phyloP scores from a whole-genome alignment of 2,113 vertebrate genomes.

The Zosterops lateralis region DNA sequence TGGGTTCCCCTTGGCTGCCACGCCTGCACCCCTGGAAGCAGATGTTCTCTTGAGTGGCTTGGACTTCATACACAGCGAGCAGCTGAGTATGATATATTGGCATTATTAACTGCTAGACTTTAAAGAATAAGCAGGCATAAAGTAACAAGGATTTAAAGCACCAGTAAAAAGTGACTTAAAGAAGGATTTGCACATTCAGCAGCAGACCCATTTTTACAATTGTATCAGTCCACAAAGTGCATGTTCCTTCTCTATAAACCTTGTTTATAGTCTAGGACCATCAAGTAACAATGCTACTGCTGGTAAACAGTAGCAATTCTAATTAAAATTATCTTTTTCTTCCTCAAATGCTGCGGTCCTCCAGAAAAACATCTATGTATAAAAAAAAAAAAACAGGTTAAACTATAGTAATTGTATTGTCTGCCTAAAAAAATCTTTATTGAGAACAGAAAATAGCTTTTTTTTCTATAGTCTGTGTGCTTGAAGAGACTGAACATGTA shows the following conservation, averaged over 20 bases:
- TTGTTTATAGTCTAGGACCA: neutral
- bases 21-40: rapidly evolving
- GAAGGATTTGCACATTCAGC: neutral
- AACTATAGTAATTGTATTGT: neutral
- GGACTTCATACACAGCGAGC: neutral
- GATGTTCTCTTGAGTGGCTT: neutral
- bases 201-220: neutral
- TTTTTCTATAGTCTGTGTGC: rapidly evolving
- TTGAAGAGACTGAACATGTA: neutral
- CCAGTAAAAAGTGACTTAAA: neutral
- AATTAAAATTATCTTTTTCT: neutral
- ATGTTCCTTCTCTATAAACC: neutral
- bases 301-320: neutral
- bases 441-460: neutral
- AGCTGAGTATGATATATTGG: neutral
- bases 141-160: neutral
- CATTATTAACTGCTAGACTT: neutral
- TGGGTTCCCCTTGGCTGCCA: neutral
- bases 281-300: neutral
- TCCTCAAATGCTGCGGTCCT: neutral
- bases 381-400: neutral
- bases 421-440: neutral
- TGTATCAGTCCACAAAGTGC: neutral
- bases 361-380: neutral
- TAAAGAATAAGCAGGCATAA: neutral